A percentile compares a stretch with the other conserved stretches of the same genome.
Evolutionary conservation across 2,888 invertebrate genomes (phyloP).

Genomic region (Coelogynopora nodosa): DNA sequence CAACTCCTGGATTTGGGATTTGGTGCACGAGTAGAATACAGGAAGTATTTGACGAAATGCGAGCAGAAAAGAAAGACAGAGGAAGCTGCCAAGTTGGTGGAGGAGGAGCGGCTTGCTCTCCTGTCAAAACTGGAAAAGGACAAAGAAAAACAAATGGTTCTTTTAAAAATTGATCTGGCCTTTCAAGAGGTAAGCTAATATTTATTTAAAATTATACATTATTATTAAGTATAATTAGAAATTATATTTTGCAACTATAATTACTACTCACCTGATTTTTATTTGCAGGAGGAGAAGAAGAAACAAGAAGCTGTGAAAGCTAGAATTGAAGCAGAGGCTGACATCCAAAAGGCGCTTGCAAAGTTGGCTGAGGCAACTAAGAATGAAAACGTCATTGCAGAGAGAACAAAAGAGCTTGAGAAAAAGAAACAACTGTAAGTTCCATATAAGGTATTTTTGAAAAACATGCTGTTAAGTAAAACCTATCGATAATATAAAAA

Average conservation of each 20-base stretch:
- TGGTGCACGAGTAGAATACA: background rate
- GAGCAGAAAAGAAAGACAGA: background rate
- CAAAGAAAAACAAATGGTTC: background rate
- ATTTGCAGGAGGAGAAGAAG: background rate
- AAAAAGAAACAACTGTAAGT: background rate
- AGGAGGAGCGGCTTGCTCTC: background rate
- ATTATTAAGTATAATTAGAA: background rate
- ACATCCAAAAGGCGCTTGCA: background rate
- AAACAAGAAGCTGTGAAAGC: background rate
- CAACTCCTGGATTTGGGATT: background rate
- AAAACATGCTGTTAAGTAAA: background rate
- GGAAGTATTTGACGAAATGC: background rate
- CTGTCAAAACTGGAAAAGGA: background rate
- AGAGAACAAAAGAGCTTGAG: background rate
- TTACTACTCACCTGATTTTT: background rate
- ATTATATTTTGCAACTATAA: background rate
- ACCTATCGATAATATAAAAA: background rate
- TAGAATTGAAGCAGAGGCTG: slow-evolving; percentile 23
- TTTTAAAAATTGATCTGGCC: background rate
- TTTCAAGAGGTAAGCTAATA: background rate
- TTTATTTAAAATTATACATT: background rate
- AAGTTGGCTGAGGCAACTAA: slow-evolving; percentile 17
- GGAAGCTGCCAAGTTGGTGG: background rate
- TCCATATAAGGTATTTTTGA: background rate
- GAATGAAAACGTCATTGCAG: background rate